Base-by-base conservation (phyloP, 2,113 vertebrate genomes). In the Zonotrichia leucophrys region DNA sequence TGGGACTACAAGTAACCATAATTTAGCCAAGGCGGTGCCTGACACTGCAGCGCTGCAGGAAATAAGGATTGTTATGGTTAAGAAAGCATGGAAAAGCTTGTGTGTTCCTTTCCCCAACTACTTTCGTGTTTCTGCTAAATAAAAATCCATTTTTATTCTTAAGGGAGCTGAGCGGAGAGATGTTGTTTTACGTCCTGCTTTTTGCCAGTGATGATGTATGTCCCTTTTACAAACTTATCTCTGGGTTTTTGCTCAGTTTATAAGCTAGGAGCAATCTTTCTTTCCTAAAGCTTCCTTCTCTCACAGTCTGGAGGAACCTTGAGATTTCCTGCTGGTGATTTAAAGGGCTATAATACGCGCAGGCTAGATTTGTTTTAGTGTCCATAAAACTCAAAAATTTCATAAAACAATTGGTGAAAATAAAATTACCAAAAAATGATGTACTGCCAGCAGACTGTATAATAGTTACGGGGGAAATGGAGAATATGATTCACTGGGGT, bases 191-290 rank as follows among this genome's bases (percentile, higher is more conserved):
- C 92, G 87, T 96, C 92, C 95, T 47, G 59, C 95, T 96, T 97
- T 97, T 98, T 73, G 76, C 96, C 97, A 94, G 33, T 83, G 83
- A 20, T 98, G 98, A 98, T 98, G 95, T 98, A 98, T 98, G 97
- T 96, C 90, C 98, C 98, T 98, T 98, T 98, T 98, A 98, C 98
- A 98, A 98, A 98, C 98, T 98, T 98, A 98, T 99, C 99, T 98
- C 98, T 98, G 98, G 99, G 98, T 98, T 99, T 99, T 99, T 99
- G 99, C 98, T 99, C 99, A 98, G 99, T 99, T 99, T 99, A 99
- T 98, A 98, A 98, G 99, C 98, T 96, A 98, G 98, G 98, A 98
- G 99, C 98, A 98, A 99, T 99, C 99, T 99, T 99, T 99, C 99
- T 99, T 98, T 97, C 98, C 98, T 97, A 98, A 98, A 98, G 98